A percentile compares a stretch with the other conserved stretches of the same genome.
Conservation (phyloP, 2,888 invertebrate species). For the Dioctria linearis region DNA sequence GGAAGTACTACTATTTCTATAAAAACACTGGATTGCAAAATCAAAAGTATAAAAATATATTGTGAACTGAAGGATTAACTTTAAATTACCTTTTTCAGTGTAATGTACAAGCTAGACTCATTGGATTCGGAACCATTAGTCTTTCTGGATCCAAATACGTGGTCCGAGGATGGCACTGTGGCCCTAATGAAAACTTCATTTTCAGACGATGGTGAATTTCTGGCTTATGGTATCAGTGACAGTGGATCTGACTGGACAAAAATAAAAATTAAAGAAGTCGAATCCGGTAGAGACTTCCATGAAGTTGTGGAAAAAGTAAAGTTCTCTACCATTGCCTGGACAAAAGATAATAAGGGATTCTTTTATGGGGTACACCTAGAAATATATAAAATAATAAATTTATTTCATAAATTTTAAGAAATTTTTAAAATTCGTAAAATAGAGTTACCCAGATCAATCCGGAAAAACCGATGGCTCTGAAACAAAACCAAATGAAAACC, state of each 20-base stretch:
- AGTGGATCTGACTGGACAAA: slow-evolving; percentile 98
- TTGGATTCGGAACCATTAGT: slow-evolving; percentile 83
- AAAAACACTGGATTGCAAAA: slow-evolving; percentile 97
- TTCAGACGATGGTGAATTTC: slow-evolving; percentile 90
- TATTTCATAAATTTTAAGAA: slow-evolving; percentile 15
- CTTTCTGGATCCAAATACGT: slow-evolving; percentile 95
- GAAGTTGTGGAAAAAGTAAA: slow-evolving; percentile 94
- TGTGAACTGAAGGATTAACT: neutral
- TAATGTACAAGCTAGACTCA: slow-evolving; percentile 89
- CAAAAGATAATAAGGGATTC: slow-evolving; percentile 93
- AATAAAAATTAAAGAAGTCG: slow-evolving; percentile 85
- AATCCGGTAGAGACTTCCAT: slow-evolving; percentile 84
- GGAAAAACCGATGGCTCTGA: slow-evolving; percentile 94
- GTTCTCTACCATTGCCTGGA: slow-evolving; percentile 93
- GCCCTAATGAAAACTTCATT: slow-evolving; percentile 84
- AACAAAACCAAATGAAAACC: slow-evolving; percentile 88
- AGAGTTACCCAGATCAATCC: slow-evolving; percentile 86
- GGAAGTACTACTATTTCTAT: slow-evolving; percentile 87
- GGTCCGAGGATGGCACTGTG: slow-evolving; percentile 93
- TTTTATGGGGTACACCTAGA: slow-evolving; percentile 86
- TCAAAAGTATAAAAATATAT: slow-evolving; percentile 79
- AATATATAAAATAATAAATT: too few relatives aligned
- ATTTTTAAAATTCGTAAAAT: slow-evolving; percentile 51
- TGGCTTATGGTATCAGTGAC: slow-evolving; percentile 92
- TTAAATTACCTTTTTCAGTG: slow-evolving; percentile 74